These are phyloP conservation scores for Aplysia californica DNA, from an alignment of 1,140 invertebrate genomes.

Conservation along the genomic window DNA sequence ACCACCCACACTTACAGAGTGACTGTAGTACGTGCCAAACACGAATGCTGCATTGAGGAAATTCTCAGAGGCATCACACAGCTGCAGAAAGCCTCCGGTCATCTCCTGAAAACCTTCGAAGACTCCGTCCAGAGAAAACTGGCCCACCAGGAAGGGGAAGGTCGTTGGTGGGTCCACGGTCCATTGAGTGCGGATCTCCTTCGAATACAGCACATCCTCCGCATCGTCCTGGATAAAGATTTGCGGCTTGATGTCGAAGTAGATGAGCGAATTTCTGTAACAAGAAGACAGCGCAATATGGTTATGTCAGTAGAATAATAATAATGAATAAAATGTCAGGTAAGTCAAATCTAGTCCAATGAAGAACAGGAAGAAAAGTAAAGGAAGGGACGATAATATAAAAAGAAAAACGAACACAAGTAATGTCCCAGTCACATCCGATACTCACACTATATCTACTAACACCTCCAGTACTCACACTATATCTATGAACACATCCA, in stretches of 20 bases:
- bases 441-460: too few species aligned
- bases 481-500: too few species aligned
- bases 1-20: conserved; percentile 54
- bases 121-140: conserved; percentile 57
- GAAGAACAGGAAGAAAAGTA: too few species aligned
- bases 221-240: conserved; percentile 55
- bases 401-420: too few species aligned
- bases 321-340: too few species aligned
- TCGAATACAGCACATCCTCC: conserved; percentile 68
- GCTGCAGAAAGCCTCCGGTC: conserved; percentile 62
- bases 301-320: too few species aligned
- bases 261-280: too few species aligned
- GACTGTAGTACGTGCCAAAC: conserved; percentile 72
- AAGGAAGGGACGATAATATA: too few species aligned
- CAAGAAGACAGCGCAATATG: too few species aligned
- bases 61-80: conserved; percentile 69
- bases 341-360: too few species aligned
- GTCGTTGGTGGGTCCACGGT: conserved; percentile 66
- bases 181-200: conserved; percentile 70
- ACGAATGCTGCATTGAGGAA: conserved; percentile 70
- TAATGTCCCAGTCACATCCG: too few species aligned
- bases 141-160: conserved; percentile 48
- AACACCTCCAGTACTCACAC: too few species aligned
- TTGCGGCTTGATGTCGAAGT: neutral
- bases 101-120: conserved; percentile 60